Base-by-base conservation (phyloP, 2,888 invertebrate genomes). In the Tinea semifulvella region DNA sequence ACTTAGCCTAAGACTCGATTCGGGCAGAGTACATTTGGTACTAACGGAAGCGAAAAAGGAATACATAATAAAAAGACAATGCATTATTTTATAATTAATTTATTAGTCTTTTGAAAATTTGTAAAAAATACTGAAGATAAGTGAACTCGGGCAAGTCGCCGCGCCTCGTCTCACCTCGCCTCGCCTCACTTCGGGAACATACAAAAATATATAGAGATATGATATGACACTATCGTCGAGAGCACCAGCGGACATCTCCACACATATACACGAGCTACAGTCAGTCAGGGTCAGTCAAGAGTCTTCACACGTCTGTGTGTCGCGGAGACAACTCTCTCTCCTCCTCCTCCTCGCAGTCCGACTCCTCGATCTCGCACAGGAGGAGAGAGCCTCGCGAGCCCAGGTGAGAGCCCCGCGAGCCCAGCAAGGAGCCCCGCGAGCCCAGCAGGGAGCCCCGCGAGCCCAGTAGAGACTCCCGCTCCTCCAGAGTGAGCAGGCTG, bases 341-440 rank as follows among this genome's bases (percentile, higher is more conserved):
- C 6, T 38, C 18, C 16, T 4, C 38, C 38, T 17, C 27, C 19
- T 27, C 27, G 8, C 13, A 16, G 22, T 92, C 92, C 38, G 91
- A 91, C 72, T 92, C 92, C 73, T 95, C 95, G 61, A 96, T 94
- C 82, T 96, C 96, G 83, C 96, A 96, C 51, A 96, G 89, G 44
- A 95, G 95, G 55, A 94, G 82, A 74, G 94, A 93, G 73, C 95
- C 94, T 68, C 89, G 88, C 56, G 94, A 94, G 50, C 71, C 79
- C 50, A 6, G 8, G 3, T 2, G 6, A 2, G 26, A 17, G 14
- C 17, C 25, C 27, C 17, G 3, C 42, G 38, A n/a, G n/a, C n/a
- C 38, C 38, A 90, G 82, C 56, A 91, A 77, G 38, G 91, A 91
- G 71, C 90, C 87, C 51, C 89, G 31, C 11, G 6, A n/a, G n/a